Conservation (phyloP, 2,888 invertebrate species). For the Eretmocerus hayati region DNA sequence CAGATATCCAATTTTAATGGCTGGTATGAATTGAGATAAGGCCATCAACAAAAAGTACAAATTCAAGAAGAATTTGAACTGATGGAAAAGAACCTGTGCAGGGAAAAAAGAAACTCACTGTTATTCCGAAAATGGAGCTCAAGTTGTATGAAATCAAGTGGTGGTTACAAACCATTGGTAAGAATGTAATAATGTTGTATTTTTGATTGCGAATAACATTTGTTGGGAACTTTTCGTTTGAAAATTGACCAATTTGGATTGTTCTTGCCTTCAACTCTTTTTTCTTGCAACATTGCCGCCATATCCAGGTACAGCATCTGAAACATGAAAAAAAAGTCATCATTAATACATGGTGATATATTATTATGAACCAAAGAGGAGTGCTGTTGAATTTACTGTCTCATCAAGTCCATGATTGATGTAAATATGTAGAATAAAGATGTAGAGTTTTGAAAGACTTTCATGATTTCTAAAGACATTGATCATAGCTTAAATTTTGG, state of each 20-base stretch:
- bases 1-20: constrained; percentile 90
- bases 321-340: constrained; percentile 1
- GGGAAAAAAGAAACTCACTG: constrained; percentile 26
- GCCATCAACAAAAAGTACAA: constrained; percentile 98
- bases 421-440: too few species aligned
- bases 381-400: too few species aligned
- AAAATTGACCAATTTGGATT: constrained; percentile 69
- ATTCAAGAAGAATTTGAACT: constrained; percentile 98
- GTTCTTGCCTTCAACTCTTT: constrained; percentile 70
- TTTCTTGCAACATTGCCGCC: constrained; percentile 66
- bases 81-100: constrained; percentile 91
- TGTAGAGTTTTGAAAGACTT: too few species aligned
- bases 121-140: neutral
- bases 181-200: constrained; percentile 87
- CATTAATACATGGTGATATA: too few species aligned
- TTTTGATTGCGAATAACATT: constrained; percentile 98
- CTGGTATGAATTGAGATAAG: constrained; percentile 94
- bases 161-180: constrained; percentile 56
- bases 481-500: too few species aligned
- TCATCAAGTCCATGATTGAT: too few species aligned
- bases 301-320: constrained; percentile 72
- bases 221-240: constrained; percentile 79
- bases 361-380: too few species aligned
- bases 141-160: neutral
- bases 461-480: too few species aligned